Base-by-base conservation (phyloP, 2,113 vertebrate species). In the Eulemur rufifrons region DNA sequence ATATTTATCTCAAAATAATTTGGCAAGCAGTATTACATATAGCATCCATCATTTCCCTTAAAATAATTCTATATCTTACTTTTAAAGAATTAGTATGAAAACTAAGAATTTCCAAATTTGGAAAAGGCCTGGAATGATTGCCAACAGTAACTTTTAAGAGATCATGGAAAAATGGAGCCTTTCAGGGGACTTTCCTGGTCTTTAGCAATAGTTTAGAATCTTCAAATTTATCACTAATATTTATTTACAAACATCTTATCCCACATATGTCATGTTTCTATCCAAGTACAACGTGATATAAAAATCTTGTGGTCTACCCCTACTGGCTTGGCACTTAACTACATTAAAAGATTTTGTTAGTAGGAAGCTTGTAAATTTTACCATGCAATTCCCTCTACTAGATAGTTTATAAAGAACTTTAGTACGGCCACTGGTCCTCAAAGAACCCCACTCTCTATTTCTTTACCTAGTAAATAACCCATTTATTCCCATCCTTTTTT, bases 241-340 rank as follows among this genome's bases (percentile, higher is more conserved):
- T 88, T 81, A 73, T 39, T 87, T 52, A 89, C 27, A 91, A 94
- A 86, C 68, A 64, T 68, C 83, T 47, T 86, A 71, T 71, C 45
- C 42, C 86, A 18, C 18, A 74, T 14, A 68, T 37, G 52, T 56
- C 66, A 86, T 73, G 23, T 68, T 88, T 85, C 47, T 76, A 61
- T 76, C 45, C 20, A 96, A 92, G 39, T 42, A 3, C 32, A 82
- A 92, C 76, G 21, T 39, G 15, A 89, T 61, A 61, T 14, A 89
- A 86, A 92, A 92, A 81, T 77, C 45, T 23, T 86, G 37, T 82
- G 23, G 6, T 76, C n/a, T 69, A 12, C 5, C 54, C 45, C 66
- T 63, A 68, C 12, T 89, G n/a, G 3, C 39, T 91, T 74, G 52
- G 32, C 14, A 89, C 6, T 85, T 85, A 91, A 78, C 45, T 91